These are phyloP conservation scores for Phaenicophaeus curvirostris DNA, from an alignment of 2,797 vertebrate species.

Conservation along the genomic window DNA sequence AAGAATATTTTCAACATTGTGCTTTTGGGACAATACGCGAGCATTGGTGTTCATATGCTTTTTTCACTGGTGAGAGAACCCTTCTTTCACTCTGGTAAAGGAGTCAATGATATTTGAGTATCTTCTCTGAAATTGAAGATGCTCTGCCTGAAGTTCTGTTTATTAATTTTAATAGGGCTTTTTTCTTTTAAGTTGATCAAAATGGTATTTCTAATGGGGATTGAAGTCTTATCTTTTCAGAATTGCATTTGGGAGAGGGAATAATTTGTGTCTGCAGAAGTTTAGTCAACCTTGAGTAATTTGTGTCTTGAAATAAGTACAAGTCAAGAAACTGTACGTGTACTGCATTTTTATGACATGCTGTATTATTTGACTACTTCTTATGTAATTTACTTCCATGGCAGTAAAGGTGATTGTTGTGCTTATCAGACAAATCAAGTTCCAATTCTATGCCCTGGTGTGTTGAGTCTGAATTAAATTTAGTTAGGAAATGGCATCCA, in stretches of 20 bases:
- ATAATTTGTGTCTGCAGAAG: neutral
- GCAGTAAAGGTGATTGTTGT: neutral
- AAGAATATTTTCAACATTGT: neutral
- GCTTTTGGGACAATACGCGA: neutral
- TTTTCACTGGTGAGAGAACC: neutral
- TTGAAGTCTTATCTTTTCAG: neutral
- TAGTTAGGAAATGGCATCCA: neutral
- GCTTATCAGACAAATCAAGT: conserved; percentile 14
- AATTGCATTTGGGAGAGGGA: neutral
- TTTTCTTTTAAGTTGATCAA: neutral
- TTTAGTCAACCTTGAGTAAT: neutral
- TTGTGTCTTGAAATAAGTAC: neutral
- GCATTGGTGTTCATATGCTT: neutral
- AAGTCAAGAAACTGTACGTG: neutral
- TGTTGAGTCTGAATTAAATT: conserved; percentile 5
- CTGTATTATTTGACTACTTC: neutral
- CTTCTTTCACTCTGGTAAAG: neutral
- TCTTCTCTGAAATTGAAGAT: neutral
- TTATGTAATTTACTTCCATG: neutral
- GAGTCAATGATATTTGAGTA: neutral
- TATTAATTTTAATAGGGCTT: neutral
- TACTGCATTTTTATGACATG: neutral
- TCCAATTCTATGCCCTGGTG: neutral
- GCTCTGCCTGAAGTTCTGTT: neutral
- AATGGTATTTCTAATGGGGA: neutral